Evolutionary conservation across 2,888 invertebrate species (phyloP).

Genomic region (Epistrophe grossulariae): DNA sequence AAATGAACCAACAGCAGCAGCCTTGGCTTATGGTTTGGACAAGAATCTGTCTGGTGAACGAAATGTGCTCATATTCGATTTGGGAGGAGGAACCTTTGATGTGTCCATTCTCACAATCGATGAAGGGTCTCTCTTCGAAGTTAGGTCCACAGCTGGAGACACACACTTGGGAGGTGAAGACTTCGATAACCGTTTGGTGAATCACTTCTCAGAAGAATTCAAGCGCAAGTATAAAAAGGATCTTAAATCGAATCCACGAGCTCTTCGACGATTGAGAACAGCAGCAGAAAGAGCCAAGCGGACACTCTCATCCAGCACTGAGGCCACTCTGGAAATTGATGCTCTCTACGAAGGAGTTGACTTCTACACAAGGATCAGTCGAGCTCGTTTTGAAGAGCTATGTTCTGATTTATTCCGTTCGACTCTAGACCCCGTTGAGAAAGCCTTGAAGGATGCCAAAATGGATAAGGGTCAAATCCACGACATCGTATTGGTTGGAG

Average conservation of each 20-base stretch:
- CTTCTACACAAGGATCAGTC: constrained; percentile 88
- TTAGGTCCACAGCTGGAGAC: constrained; percentile 96
- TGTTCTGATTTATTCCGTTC: constrained; percentile 88
- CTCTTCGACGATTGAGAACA: constrained; percentile 88
- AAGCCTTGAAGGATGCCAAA: constrained; percentile 89
- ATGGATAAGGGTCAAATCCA: constrained; percentile 89
- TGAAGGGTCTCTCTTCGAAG: constrained; percentile 94
- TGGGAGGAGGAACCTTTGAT: constrained; percentile 95
- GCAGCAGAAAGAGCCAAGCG: constrained; percentile 92
- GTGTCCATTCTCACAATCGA: constrained; percentile 97
- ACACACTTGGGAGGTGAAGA: constrained; percentile 97
- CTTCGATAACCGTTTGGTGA: constrained; percentile 94
- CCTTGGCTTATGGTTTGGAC: constrained; percentile 95
- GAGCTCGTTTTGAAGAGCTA: constrained; percentile 90
- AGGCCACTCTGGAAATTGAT: constrained; percentile 90
- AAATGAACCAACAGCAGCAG: constrained; percentile 96
- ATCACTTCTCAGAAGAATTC: constrained; percentile 93
- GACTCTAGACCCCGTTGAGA: constrained; percentile 90
- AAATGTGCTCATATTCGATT: constrained; percentile 88
- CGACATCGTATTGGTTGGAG: constrained; percentile 92
- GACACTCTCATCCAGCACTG: constrained; percentile 91
- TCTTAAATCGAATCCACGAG: constrained; percentile 86
- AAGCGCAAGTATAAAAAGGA: constrained; percentile 91
- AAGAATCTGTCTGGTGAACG: constrained; percentile 92
- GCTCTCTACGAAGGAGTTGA: constrained; percentile 89